Percentiles rank a stretch among this genome's conserved stretches.
Evolutionary conservation across 2,888 invertebrate species (phyloP).

Genomic region (Hydraecia micacea): DNA sequence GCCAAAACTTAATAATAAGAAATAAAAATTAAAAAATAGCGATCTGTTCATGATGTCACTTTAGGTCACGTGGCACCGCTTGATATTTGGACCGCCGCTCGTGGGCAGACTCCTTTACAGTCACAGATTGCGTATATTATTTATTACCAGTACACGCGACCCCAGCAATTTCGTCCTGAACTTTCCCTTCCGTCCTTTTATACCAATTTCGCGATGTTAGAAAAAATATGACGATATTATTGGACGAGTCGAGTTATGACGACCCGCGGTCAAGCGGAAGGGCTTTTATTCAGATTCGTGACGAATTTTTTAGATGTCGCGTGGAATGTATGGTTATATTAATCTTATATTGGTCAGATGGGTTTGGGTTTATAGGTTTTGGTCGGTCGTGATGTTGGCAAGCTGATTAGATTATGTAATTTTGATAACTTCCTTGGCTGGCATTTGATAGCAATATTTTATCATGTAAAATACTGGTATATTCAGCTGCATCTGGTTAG

Average conservation of each 20-base stretch:
- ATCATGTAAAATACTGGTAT: not conserved
- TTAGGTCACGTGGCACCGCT: not conserved
- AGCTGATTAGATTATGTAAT: slow-evolving; percentile 33
- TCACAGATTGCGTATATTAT: slow-evolving; percentile 89
- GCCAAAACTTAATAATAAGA: not conserved
- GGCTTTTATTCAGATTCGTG: slow-evolving; percentile 75
- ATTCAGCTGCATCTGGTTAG: not conserved
- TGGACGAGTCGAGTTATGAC: slow-evolving; percentile 84
- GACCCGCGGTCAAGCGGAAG: slow-evolving; percentile 84
- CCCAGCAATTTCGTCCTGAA: slow-evolving; percentile 86
- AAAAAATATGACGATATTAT: slow-evolving; percentile 90
- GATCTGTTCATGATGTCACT: not conserved
- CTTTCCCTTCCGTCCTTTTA: slow-evolving; percentile 85
- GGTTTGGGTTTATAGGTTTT: slow-evolving; percentile 44
- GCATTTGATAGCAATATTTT: slow-evolving; percentile 2
- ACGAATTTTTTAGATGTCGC: slow-evolving; percentile 65
- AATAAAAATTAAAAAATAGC: not conserved
- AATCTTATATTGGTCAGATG: slow-evolving; percentile 56
- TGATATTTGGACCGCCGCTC: not conserved
- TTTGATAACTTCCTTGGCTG: slow-evolving; percentile 4
- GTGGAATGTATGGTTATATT: slow-evolving; percentile 62
- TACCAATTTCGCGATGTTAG: slow-evolving; percentile 88
- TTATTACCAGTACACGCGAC: slow-evolving; percentile 84
- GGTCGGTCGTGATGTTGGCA: slow-evolving; percentile 2
- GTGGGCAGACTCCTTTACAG: slow-evolving; percentile 51